Evolutionary conservation across 2,888 invertebrate genomes (phyloP).

Genomic region (Glaucopsyche alexis): DNA sequence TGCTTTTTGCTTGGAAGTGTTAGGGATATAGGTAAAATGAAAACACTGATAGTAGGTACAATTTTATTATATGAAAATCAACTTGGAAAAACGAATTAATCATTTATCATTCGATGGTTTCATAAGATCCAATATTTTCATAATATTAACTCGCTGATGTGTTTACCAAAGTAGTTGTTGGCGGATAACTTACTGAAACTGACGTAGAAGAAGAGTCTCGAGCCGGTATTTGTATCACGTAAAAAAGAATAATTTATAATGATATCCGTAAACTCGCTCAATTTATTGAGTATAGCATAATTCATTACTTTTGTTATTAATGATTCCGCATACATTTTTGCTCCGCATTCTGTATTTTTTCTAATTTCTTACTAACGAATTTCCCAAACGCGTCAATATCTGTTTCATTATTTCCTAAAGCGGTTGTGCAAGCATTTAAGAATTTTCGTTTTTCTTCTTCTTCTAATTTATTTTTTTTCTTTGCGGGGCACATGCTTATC

Average conservation of each 20-base stretch:
- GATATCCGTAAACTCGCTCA: slow-evolving; percentile 15
- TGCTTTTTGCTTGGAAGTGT: too few species aligned
- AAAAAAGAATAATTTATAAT: background rate
- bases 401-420: slow-evolving; percentile 1
- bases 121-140: too few species aligned
- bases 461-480: background rate
- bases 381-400: slow-evolving; percentile 1
- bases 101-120: too few species aligned
- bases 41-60: too few species aligned
- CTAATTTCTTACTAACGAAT: slow-evolving; percentile 18
- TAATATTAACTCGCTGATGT: too few species aligned
- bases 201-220: too few species aligned
- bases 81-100: too few species aligned
- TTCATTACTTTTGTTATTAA: slow-evolving; percentile 21
- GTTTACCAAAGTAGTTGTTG: too few species aligned
- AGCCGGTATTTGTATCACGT: background rate
- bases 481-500: background rate
- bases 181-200: too few species aligned
- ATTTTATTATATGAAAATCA: too few species aligned
- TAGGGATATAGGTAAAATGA: too few species aligned
- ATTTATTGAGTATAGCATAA: slow-evolving; percentile 23
- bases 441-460: background rate
- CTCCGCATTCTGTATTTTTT: slow-evolving; percentile 17
- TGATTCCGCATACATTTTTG: slow-evolving; percentile 25
- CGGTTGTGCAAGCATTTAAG: background rate